These are phyloP conservation scores for Misgurnus mizolepis DNA, from an alignment of 2,113 vertebrate species.

Conservation along the genomic window DNA sequence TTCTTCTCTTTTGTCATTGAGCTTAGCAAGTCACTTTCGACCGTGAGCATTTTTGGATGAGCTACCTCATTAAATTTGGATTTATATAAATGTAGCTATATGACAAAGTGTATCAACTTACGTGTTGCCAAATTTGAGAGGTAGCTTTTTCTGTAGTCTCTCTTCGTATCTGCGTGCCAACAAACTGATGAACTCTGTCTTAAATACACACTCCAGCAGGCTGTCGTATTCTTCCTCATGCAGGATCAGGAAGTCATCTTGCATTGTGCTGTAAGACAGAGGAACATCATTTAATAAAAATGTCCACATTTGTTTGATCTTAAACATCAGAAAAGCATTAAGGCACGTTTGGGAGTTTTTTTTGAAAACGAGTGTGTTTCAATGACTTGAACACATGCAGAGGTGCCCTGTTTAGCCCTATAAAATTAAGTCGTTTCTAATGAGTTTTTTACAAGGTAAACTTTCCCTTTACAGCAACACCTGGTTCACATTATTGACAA, in stretches of 20 bases:
- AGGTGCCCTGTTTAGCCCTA: constrained; percentile 36
- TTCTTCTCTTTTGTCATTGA: too few species aligned
- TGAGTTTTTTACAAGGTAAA: constrained; percentile 70
- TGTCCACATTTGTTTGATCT: neutral
- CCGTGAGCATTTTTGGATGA: too few species aligned
- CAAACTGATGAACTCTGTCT: constrained; percentile 95
- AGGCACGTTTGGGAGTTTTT: neutral
- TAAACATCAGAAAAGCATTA: neutral
- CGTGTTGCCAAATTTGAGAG: constrained; percentile 94
- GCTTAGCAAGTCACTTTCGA: too few species aligned
- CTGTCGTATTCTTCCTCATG: constrained; percentile 98
- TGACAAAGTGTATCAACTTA: constrained; percentile 71
- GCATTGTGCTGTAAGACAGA: constrained; percentile 79
- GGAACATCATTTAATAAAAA: neutral
- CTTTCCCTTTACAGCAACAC: constrained; percentile 63
- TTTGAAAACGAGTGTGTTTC: constrained; percentile 46
- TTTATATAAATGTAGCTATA: neutral
- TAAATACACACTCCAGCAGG: constrained; percentile 92
- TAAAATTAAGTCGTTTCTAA: constrained; percentile 67
- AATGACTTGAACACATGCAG: constrained; percentile 55
- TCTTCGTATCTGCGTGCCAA: constrained; percentile 90
- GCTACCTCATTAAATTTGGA: too few species aligned
- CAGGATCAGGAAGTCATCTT: constrained; percentile 91
- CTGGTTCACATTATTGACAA: constrained; percentile 72
- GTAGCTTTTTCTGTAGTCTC: constrained; percentile 90